phyloP scores from a whole-genome alignment of 2,888 invertebrate species.

The Neoitamus cyanurus region DNA sequence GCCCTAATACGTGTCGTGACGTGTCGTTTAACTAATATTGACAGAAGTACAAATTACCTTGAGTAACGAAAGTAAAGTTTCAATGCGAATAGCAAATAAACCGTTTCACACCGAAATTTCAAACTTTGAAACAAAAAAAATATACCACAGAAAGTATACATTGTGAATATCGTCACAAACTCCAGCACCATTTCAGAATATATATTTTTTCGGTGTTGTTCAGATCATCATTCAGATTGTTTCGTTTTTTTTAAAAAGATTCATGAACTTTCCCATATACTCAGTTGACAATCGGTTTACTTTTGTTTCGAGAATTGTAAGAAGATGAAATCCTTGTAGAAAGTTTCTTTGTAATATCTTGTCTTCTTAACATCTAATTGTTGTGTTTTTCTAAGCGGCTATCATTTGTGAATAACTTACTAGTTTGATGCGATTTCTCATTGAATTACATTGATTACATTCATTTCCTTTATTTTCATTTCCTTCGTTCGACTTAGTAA shows the following conservation, averaged over 20 bases:
- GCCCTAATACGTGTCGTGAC: conserved; percentile 68
- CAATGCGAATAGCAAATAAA: conserved; percentile 35
- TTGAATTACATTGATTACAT: conserved; percentile 24
- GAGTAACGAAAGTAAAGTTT: conserved; percentile 22
- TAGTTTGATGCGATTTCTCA: conserved; percentile 20
- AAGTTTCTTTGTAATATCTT: conserved; percentile 37
- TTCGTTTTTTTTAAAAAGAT: conserved; percentile 9
- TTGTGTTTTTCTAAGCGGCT: conserved; percentile 37
- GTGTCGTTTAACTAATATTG: conserved; percentile 64
- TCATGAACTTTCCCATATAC: not conserved
- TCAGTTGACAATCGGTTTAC: not conserved
- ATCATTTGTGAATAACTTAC: conserved; percentile 37
- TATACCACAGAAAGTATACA: conserved; percentile 40
- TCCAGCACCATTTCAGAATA: conserved; percentile 18
- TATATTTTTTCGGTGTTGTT: conserved; percentile 26
- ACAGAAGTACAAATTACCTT: conserved; percentile 31
- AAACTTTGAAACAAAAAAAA: conserved; percentile 27
- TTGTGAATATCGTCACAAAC: conserved; percentile 30
- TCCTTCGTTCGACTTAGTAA: conserved; percentile 16
- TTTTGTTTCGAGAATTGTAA: conserved; percentile 25
- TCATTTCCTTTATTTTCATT: not conserved
- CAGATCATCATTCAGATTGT: not conserved
- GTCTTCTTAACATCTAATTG: conserved; percentile 41
- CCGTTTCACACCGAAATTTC: not conserved
- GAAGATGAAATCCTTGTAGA: conserved; percentile 32